Conservation (phyloP, 2,797 vertebrate genomes). For the Crypturellus tataupa region DNA sequence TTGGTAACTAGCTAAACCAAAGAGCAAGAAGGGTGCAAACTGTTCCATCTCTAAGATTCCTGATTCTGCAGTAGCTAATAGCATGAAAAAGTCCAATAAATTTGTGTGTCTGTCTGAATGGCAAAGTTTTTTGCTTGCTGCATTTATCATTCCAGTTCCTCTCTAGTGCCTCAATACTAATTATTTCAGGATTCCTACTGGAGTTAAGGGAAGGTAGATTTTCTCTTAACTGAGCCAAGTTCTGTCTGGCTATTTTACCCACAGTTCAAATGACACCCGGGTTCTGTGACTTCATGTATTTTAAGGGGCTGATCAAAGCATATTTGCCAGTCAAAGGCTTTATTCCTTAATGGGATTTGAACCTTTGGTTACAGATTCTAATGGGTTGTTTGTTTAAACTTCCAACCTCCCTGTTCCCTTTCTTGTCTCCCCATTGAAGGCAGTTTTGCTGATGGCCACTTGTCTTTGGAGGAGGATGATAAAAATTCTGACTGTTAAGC, state of each 20-base stretch:
- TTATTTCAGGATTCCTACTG: not conserved
- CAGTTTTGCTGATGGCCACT: not conserved
- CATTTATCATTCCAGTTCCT: not conserved
- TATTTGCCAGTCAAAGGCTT: not conserved
- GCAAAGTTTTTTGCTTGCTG: not conserved
- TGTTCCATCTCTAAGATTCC: not conserved
- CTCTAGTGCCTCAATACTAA: not conserved
- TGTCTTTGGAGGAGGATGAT: not conserved
- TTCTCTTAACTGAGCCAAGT: not conserved
- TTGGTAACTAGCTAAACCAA: not conserved
- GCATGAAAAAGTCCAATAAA: not conserved
- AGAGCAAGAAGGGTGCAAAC: not conserved
- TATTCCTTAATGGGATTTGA: not conserved
- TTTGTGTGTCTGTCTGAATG: not conserved
- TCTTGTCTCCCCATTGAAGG: not conserved
- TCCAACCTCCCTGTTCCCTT: not conserved
- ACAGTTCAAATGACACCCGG: not conserved
- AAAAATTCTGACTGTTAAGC: not conserved
- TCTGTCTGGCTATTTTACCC: not conserved
- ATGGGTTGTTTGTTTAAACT: not conserved
- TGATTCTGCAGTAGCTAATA: not conserved
- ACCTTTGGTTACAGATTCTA: not conserved
- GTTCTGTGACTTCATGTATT: not conserved
- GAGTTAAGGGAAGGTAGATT: not conserved
- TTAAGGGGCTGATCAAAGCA: not conserved